Evolutionary conservation across 2,113 vertebrate species (phyloP).

Genomic region (Myxocyprinus asiaticus): DNA sequence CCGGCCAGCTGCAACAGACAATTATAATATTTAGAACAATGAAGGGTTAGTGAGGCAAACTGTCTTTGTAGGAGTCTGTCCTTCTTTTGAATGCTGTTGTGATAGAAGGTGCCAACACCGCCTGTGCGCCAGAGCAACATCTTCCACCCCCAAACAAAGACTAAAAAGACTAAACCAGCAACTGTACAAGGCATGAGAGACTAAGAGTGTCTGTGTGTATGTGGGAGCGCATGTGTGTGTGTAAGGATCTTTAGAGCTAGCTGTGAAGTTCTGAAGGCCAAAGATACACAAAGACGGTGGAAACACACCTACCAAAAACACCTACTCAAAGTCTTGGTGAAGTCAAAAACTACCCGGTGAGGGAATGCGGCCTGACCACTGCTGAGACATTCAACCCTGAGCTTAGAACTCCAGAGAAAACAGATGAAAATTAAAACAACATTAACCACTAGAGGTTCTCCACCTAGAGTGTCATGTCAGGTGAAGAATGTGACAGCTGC

Average conservation of each 20-base stretch:
- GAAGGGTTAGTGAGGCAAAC: not conserved
- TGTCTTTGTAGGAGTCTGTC: not conserved
- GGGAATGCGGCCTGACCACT: not conserved
- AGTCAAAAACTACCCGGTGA: constrained; percentile 17
- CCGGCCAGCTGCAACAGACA: not conserved
- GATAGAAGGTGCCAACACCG: not conserved
- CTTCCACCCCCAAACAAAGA: constrained; percentile 2
- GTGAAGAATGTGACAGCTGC: not conserved
- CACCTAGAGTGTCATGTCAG: not conserved
- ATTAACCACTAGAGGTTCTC: not conserved
- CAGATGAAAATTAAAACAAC: constrained; percentile 6
- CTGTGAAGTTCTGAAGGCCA: constrained; percentile 25
- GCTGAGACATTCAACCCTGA: constrained; percentile 19
- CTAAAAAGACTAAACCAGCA: not conserved
- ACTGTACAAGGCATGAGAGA: not conserved
- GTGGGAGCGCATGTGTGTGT: constrained; percentile 7
- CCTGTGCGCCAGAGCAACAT: not conserved
- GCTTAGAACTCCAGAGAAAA: constrained; percentile 3
- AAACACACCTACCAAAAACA: constrained; percentile 16
- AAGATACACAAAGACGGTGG: constrained; percentile 17
- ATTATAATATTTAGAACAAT: constrained; percentile 14
- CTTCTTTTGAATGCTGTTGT: not conserved
- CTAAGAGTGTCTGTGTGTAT: not conserved
- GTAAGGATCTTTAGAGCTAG: constrained; percentile 15
- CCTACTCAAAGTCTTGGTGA: constrained; percentile 22